Conservation (phyloP, 2,888 invertebrate genomes). For the Orthosia gothica region DNA sequence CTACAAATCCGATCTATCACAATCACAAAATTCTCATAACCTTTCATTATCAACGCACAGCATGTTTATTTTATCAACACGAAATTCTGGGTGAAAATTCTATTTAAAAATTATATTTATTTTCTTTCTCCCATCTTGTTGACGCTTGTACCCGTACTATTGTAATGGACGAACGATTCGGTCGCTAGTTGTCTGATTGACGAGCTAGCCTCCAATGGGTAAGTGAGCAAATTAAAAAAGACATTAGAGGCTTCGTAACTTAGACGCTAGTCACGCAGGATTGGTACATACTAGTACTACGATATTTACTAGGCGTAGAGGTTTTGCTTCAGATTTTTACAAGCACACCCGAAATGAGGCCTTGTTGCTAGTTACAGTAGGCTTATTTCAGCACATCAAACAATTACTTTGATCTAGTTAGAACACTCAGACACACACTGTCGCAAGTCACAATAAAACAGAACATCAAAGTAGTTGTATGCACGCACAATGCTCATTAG, state of each 20-base stretch:
- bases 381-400: conserved; percentile 59
- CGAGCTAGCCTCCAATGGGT: conserved; percentile 95
- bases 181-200: conserved; percentile 96
- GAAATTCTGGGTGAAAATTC: conserved; percentile 79
- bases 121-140: conserved; percentile 89
- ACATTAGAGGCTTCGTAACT: conserved; percentile 84
- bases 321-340: conserved; percentile 61
- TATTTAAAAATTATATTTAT: conserved; percentile 85
- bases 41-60: conserved; percentile 80
- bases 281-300: conserved; percentile 60
- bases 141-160: conserved; percentile 87
- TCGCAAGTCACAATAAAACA: conserved; percentile 52
- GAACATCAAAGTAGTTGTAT: conserved; percentile 73
- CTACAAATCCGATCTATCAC: conserved; percentile 31
- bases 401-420: conserved; percentile 72
- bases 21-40: conserved; percentile 43
- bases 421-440: conserved; percentile 52
- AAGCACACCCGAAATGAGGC: conserved; percentile 38
- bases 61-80: conserved; percentile 84
- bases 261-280: conserved; percentile 76
- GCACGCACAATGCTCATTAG: conserved; percentile 74
- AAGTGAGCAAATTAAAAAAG: conserved; percentile 90
- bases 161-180: conserved; percentile 84
- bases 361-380: conserved; percentile 47
- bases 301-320: conserved; percentile 60